A percentile compares a stretch with the other conserved stretches of the same genome.
These are phyloP conservation scores for Trichacis sp. DNA, from an alignment of 2,888 invertebrate species.

Conservation along the genomic window DNA sequence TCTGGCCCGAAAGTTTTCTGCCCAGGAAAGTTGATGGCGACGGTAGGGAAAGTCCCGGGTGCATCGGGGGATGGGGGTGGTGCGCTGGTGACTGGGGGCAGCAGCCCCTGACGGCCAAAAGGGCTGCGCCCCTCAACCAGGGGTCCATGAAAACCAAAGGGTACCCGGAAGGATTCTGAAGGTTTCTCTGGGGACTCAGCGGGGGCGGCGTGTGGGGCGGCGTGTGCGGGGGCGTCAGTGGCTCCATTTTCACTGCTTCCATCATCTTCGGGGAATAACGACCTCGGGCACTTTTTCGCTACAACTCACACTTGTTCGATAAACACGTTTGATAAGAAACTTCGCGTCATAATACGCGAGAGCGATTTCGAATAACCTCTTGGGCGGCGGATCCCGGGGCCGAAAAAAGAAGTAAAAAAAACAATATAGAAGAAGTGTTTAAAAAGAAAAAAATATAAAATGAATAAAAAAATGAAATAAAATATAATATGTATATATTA, in stretches of 20 bases:
- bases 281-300: no score
- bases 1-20: slow-evolving; percentile 80
- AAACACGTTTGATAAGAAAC: no score
- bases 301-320: no score
- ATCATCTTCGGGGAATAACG: slow-evolving; percentile 42
- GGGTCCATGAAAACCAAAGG: slow-evolving; percentile 59
- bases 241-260: slow-evolving; percentile 62
- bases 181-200: slow-evolving; percentile 45
- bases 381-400: no score
- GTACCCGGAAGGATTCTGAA: slow-evolving; percentile 51
- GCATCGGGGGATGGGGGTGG: slow-evolving; percentile 37
- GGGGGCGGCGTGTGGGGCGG: slow-evolving; percentile 49
- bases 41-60: slow-evolving; percentile 54
- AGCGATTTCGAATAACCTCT: no score
- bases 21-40: slow-evolving; percentile 73
- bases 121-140: slow-evolving; percentile 61
- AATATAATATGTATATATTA: no score
- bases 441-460: no score
- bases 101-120: slow-evolving; percentile 60
- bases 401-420: no score
- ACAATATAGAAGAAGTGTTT: no score
- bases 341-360: no score
- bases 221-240: slow-evolving; percentile 63
- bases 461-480: no score
- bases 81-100: slow-evolving; percentile 61